A percentile compares a stretch with the other conserved stretches of the same genome.
These are phyloP conservation scores for Eupithecia abbreviata DNA, from an alignment of 2,888 invertebrate genomes.

Conservation along the genomic window DNA sequence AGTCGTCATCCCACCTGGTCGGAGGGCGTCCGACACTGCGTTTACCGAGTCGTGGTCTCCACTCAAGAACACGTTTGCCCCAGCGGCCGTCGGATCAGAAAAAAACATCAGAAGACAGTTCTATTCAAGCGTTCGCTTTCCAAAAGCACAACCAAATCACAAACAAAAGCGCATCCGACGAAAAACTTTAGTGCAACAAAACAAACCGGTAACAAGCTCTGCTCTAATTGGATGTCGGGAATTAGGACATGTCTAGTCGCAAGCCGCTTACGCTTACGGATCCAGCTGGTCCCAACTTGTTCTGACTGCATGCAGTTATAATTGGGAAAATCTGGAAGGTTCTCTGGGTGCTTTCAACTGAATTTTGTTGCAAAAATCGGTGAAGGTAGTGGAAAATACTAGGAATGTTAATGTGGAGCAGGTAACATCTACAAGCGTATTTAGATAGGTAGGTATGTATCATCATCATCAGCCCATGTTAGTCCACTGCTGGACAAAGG, in stretches of 20 bases:
- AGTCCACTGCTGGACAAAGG: too few relatives aligned
- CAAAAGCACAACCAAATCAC: conserved; percentile 3
- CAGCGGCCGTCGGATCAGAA: neutral
- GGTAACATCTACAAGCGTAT: neutral
- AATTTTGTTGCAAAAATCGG: neutral
- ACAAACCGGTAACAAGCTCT: conserved; percentile 18
- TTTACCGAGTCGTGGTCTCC: too few relatives aligned
- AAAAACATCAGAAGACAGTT: neutral
- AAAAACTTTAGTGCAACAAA: conserved; percentile 13
- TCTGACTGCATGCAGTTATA: conserved; percentile 11
- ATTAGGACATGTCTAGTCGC: conserved; percentile 24
- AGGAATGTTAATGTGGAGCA: neutral
- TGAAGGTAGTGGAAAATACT: neutral
- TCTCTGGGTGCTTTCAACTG: neutral
- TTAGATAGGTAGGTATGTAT: too few relatives aligned
- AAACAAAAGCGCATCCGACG: conserved; percentile 22
- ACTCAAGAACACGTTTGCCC: too few relatives aligned
- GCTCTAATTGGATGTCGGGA: conserved; percentile 24
- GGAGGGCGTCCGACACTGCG: too few relatives aligned
- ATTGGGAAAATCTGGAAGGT: conserved; percentile 11
- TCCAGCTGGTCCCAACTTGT: conserved; percentile 6
- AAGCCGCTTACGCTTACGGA: conserved; percentile 18
- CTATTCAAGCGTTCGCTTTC: neutral
- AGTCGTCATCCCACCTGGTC: too few relatives aligned
- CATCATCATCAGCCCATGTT: too few relatives aligned